Evolutionary conservation across 1,140 invertebrate species (phyloP).

Genomic region (Callitettix versicolor): DNA sequence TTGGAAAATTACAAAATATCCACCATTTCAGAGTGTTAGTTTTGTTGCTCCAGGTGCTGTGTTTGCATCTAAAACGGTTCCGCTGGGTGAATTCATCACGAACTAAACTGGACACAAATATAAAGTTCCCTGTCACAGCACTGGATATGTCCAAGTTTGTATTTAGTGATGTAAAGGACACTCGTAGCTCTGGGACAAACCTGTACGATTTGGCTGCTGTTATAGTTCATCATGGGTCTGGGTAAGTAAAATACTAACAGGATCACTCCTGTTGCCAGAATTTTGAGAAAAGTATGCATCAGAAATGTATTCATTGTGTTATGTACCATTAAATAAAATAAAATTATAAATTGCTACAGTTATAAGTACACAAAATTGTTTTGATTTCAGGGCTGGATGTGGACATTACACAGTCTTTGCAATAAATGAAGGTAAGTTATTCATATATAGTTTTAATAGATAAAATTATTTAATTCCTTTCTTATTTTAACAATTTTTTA

Average conservation of each 20-base stretch:
- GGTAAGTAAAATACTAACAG: conserved; percentile 39
- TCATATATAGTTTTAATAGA: too few relatives aligned
- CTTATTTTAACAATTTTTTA: too few relatives aligned
- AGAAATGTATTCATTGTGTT: too few relatives aligned
- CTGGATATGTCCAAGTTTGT: conserved; percentile 74
- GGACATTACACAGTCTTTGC: conserved; percentile 81
- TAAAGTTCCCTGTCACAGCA: conserved; percentile 63
- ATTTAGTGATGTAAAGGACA: conserved; percentile 54
- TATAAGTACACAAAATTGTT: too few relatives aligned
- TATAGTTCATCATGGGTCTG: conserved; percentile 76
- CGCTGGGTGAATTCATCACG: conserved; percentile 71
- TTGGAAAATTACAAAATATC: too few relatives aligned
- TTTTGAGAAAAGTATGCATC: too few relatives aligned
- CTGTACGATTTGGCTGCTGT: conserved; percentile 75
- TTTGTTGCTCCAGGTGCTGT: conserved; percentile 48
- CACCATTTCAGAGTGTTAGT: too few relatives aligned
- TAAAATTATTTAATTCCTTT: too few relatives aligned
- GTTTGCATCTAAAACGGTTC: conserved; percentile 78
- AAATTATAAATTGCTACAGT: too few relatives aligned
- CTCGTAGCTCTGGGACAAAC: conserved; percentile 48
- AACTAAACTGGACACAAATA: conserved; percentile 68
- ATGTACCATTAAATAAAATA: too few relatives aligned
- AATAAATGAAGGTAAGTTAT: conserved; percentile 53
- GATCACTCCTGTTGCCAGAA: too few relatives aligned
- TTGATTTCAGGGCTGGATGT: conserved; percentile 55